Percentiles rank a stretch among this genome's conserved stretches.
Evolutionary conservation across 2,113 vertebrate species (phyloP).

Genomic region (Sminthopsis crassicaudata): DNA sequence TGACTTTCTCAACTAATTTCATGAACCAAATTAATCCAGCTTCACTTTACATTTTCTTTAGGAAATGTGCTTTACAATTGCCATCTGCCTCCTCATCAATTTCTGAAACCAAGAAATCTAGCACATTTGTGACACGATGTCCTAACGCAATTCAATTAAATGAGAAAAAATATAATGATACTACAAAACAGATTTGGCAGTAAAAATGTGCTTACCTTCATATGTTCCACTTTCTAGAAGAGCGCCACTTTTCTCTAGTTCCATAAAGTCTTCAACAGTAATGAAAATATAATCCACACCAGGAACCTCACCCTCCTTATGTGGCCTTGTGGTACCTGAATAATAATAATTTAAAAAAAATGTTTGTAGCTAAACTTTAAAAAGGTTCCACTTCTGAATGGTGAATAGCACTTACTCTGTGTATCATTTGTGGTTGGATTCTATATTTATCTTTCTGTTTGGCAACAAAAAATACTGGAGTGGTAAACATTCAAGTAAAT

Average conservation of each 20-base stretch:
- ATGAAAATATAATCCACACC: conserved; percentile 99
- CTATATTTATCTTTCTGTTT: conserved; percentile 60
- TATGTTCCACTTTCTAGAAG: conserved; percentile 99
- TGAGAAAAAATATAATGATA: conserved; percentile 22
- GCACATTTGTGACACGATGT: conserved; percentile 27
- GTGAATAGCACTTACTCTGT: conserved; percentile 57
- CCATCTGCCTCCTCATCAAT: conserved; percentile 44
- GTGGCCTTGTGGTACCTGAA: conserved; percentile 97
- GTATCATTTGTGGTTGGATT: conserved; percentile 18
- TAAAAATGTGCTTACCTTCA: conserved; percentile 90
- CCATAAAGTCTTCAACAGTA: conserved; percentile 97
- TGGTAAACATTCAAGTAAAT: conserved; percentile 58
- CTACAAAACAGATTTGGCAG: not conserved
- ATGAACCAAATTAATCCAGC: conserved; percentile 14
- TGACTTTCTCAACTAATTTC: conserved; percentile 21
- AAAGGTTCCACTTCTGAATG: conserved; percentile 63
- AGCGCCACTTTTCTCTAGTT: conserved; percentile 98
- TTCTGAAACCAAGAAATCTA: conserved; percentile 45
- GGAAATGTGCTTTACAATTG: conserved; percentile 48
- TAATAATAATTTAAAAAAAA: conserved; percentile 70
- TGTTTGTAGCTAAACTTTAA: conserved; percentile 61
- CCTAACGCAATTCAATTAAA: conserved; percentile 9
- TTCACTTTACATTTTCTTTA: conserved; percentile 47
- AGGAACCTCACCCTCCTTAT: conserved; percentile 99
- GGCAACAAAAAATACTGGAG: conserved; percentile 58